Evolutionary conservation across 2,888 invertebrate genomes (phyloP).

Genomic region (Ophion ellenae): DNA sequence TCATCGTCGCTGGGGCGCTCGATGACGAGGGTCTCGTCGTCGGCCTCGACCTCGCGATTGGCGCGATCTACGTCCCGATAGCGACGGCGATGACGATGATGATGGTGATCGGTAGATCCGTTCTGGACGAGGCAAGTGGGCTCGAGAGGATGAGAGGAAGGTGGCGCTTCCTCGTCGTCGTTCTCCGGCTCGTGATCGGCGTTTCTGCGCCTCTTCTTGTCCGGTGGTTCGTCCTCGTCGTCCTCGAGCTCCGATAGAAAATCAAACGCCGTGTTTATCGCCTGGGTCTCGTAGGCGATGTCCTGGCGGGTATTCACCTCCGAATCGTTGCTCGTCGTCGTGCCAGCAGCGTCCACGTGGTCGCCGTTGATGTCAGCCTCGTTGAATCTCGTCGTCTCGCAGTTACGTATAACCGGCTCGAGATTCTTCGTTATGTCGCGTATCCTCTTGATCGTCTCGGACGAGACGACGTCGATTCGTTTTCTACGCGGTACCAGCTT

Average conservation of each 20-base stretch:
- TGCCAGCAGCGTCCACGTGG: slow-evolving; percentile 59
- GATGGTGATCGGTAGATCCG: slow-evolving; percentile 21
- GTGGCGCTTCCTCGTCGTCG: background rate
- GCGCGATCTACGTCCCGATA: slow-evolving; percentile 46
- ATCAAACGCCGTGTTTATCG: slow-evolving; percentile 80
- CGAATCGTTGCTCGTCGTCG: background rate
- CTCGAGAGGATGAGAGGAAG: slow-evolving; percentile 68
- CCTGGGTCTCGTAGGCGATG: slow-evolving; percentile 66
- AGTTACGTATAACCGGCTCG: slow-evolving; percentile 78
- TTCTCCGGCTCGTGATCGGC: slow-evolving; percentile 31
- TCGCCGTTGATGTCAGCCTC: slow-evolving; percentile 15
- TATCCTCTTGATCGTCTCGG: slow-evolving; percentile 81
- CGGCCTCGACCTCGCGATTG: slow-evolving; percentile 60
- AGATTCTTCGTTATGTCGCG: slow-evolving; percentile 81
- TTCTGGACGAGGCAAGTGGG: slow-evolving; percentile 66
- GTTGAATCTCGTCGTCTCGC: slow-evolving; percentile 11
- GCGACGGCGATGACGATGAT: background rate
- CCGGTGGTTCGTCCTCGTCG: slow-evolving; percentile 47
- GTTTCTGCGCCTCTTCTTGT: slow-evolving; percentile 48
- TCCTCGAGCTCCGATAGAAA: slow-evolving; percentile 78
- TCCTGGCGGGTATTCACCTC: slow-evolving; percentile 57
- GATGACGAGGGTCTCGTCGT: slow-evolving; percentile 42
- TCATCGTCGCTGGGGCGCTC: slow-evolving; percentile 25
- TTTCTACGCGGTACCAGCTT: slow-evolving; percentile 79
- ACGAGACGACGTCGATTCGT: slow-evolving; percentile 81